Evolutionary conservation across 2,797 vertebrate genomes (phyloP).

Genomic region (Myotis vivesi): DNA sequence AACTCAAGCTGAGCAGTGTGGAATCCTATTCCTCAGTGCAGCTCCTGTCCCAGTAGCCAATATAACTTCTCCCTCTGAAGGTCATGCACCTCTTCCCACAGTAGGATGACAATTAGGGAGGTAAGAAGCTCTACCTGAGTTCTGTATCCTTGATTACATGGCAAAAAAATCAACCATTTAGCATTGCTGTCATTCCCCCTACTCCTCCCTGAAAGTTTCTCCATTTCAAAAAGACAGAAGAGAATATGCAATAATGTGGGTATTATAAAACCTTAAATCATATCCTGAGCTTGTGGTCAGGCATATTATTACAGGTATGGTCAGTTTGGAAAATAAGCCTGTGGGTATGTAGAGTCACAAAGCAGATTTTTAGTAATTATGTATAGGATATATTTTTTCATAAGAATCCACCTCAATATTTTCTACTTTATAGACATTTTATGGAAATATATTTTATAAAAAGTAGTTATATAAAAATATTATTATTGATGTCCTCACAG

Average conservation of each 20-base stretch:
- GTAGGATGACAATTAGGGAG: neutral
- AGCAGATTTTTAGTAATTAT: neutral
- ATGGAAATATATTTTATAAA: conserved; percentile 15
- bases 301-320: neutral
- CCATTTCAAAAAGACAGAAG: conserved; percentile 20
- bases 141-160: neutral
- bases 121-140: neutral
- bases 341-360: neutral
- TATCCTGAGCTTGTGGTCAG: neutral
- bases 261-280: neutral
- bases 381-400: neutral
- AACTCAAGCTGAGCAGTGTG: neutral
- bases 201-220: neutral
- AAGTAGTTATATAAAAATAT: neutral
- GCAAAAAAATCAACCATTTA: neutral
- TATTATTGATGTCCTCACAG: conserved; percentile 11
- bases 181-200: neutral
- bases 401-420: neutral
- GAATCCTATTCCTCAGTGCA: neutral
- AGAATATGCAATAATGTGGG: neutral
- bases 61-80: neutral
- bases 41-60: neutral
- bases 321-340: neutral
- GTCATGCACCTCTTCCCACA: neutral
- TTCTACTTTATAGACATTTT: neutral